Evolutionary conservation across 2,888 invertebrate species (phyloP), one percentile per base, ranked within the genome.

Genomic region (Cantharis lateralis): DNA sequence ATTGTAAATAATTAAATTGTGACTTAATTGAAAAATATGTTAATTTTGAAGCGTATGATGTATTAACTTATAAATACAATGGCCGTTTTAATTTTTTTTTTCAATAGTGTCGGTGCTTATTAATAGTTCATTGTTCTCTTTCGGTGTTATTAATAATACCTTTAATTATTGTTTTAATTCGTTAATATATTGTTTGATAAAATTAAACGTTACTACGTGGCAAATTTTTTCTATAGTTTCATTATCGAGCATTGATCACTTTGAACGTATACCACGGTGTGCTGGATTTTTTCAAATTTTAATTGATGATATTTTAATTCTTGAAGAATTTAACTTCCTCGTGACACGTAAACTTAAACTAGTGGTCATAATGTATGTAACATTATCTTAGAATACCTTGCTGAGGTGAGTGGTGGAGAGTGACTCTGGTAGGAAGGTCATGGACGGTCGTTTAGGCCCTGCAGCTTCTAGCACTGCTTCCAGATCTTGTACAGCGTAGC

Each of bases 361-460:
- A 66, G 64, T 66, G 64, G 64, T 66, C 64, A 71, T 71, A 73
- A 74, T 74, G 74, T 73, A 69, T 66, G 64, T 62, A 77, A 75
- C 76, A 76, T 79, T 75, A 75, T 75, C 76, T 74, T 77, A 77
- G 80, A 75, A 72, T 71, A 26, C 76, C 70, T 71, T 61, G 77
- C 80, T 77, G 74, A 71, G 73, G 82, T 78, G 81, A 81, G 78
- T 77, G 75, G 81, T 62, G 79, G 82, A 77, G 82, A 76, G 83
- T 80, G 75, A 76, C 78, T 80, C 80, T 81, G 83, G 85, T 82
- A 85, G 86, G 86, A 86, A 87, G 86, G 87, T 86, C 87, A 86
- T 85, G 88, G 88, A 87, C 88, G 88, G 86, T 87, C 87, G 87
- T 82, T 81, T 82, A 82, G 80, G 81, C 82, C 81, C 84, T 82